phyloP scores from a whole-genome alignment of 2,888 invertebrate species.

The Ametastegia equiseti region DNA sequence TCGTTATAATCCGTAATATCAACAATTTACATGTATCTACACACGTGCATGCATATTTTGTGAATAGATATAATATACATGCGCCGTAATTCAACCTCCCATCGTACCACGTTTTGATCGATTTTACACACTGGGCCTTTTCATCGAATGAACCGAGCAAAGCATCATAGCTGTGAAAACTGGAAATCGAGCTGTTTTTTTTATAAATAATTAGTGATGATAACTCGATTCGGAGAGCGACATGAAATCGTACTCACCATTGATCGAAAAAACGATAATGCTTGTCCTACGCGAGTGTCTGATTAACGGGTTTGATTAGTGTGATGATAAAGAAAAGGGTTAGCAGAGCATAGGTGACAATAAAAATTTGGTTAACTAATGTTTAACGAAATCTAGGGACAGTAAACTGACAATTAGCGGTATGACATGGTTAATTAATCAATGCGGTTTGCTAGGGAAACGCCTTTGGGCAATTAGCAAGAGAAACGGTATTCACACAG shows the following conservation, averaged over 20 bases:
- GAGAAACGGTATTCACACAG: neutral
- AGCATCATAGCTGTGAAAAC: neutral
- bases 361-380: neutral
- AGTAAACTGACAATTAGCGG: neutral
- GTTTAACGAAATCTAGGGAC: neutral
- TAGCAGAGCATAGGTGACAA: neutral
- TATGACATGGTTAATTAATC: slow-evolving; percentile 14
- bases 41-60: no score
- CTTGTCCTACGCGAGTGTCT: neutral
- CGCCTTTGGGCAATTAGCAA: neutral
- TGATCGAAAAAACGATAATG: neutral
- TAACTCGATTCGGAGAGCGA: neutral
- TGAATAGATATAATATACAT: neutral
- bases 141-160: slow-evolving; percentile 18
- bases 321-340: neutral
- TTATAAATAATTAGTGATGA: neutral
- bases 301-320: neutral
- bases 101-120: neutral
- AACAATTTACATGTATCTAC: neutral
- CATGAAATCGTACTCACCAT: neutral
- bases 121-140: neutral
- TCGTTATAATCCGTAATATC: neutral
- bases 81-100: neutral
- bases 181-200: neutral
- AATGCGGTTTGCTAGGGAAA: neutral